Percentiles rank a stretch among this genome's conserved stretches.
Conservation (phyloP, 2,113 vertebrate species). For the Orcinus orca region DNA sequence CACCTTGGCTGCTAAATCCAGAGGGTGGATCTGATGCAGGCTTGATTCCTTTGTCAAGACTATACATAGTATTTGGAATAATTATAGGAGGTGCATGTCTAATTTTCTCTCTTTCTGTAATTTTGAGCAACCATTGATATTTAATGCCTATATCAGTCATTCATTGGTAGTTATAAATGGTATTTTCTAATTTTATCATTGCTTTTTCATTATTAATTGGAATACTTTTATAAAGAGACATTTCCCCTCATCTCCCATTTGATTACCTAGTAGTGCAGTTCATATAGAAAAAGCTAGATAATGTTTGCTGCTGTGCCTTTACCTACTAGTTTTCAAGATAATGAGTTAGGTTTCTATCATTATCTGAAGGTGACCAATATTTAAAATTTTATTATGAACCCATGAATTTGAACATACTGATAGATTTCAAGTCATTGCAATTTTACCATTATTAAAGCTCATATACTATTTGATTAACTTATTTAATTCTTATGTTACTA, state of each 20-base stretch:
- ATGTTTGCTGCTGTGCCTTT: background rate
- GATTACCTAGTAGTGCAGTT: background rate
- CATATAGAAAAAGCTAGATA: background rate
- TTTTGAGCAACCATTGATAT: background rate
- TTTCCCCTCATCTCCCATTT: background rate
- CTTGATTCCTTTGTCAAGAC: background rate
- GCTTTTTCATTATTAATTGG: background rate
- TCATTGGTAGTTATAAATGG: background rate
- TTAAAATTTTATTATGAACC: background rate
- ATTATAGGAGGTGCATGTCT: background rate
- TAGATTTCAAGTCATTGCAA: background rate
- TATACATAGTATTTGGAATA: background rate
- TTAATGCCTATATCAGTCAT: background rate
- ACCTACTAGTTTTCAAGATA: background rate
- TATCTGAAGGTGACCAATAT: background rate
- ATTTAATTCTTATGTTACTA: background rate
- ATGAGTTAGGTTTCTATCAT: background rate
- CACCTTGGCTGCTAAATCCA: background rate
- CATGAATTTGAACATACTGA: background rate
- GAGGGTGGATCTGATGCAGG: background rate
- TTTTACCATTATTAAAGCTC: conserved; percentile 31
- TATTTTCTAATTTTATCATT: background rate
- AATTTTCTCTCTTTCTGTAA: background rate
- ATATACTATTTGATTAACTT: background rate
- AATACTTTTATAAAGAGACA: background rate